Base-by-base conservation (phyloP, 2,888 invertebrate genomes). In the Zonitis immaculata region DNA sequence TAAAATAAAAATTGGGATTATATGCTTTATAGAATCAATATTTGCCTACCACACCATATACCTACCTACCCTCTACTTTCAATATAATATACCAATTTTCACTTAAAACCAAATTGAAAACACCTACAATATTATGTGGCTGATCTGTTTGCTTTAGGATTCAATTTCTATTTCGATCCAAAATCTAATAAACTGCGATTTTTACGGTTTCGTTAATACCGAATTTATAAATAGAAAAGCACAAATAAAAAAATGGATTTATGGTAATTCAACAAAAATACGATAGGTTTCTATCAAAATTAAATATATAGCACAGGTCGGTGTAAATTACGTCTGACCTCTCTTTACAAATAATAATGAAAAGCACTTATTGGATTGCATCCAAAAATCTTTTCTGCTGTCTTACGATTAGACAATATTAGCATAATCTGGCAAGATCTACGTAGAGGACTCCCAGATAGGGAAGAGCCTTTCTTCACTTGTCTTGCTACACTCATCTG, bases 81-180 rank as follows among this genome's bases (percentile, higher is more conserved):
- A n/a, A n/a, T n/a, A n/a, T n/a, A n/a, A 27, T 51, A 50, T 42
- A 48, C 54, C 52, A 53, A 57, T 49, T 57, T 47, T 51, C 57
- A 57, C 57, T 57, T 54, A 57, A 44, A 43, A 42, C 45, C 22
- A 54, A 57, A 57, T 54, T 51, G 57, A 54, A 57, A 57, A 54
- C 57, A 57, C 53, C 53, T 50, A 49, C 50, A 35, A 56, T 52
- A 56, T 56, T 56, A 52, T 35, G 42, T n/a, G n/a, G 52, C 30
- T 52, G 56, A 56, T 56, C 52, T 42, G 52, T 42, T 52, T 49
- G 51, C 49, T 28, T 20, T 52, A 11, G 49, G 49, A 56, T 52
- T 50, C 47, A n/a, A 51, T 50, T 54, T 44, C 49, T 44, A 44
- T 54, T 46, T 46, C 30, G 30, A 51, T 54, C 42, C 20, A 44